Conservation (phyloP, 2,888 invertebrate genomes). For the Itoplectis maculator region DNA sequence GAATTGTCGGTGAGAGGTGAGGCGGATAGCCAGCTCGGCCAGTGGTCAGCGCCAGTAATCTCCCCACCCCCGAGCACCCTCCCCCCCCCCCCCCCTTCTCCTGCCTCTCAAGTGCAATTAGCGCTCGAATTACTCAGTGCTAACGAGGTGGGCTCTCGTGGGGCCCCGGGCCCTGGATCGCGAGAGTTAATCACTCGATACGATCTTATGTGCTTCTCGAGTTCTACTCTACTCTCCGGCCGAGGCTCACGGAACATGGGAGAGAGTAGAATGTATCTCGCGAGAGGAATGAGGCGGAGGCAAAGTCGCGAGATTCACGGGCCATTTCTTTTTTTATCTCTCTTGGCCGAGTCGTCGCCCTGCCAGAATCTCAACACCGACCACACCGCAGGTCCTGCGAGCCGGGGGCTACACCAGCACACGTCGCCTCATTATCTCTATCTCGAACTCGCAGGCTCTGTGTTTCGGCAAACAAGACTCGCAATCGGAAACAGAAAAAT, state of each 20-base stretch:
- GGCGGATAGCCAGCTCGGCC: constrained; percentile 55
- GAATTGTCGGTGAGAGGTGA: constrained; percentile 22
- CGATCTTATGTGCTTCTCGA: constrained; percentile 76
- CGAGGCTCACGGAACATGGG: constrained; percentile 22
- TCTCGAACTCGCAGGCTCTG: background rate
- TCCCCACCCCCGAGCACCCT: constrained; percentile 25
- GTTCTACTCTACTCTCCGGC: constrained; percentile 48
- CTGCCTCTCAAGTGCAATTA: constrained; percentile 80
- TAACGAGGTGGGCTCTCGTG: constrained; percentile 80
- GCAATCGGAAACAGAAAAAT: background rate
- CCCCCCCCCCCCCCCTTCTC: too few relatives aligned
- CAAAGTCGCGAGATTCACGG: constrained; percentile 51
- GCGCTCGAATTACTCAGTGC: constrained; percentile 83
- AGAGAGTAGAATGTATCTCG: constrained; percentile 43
- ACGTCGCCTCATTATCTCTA: background rate
- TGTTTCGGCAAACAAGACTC: background rate
- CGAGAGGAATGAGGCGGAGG: constrained; percentile 49
- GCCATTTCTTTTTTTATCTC: constrained; percentile 56
- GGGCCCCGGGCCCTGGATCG: constrained; percentile 74
- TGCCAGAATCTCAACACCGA: constrained; percentile 65
- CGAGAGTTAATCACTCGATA: constrained; percentile 82
- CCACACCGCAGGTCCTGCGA: constrained; percentile 52
- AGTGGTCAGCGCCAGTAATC: constrained; percentile 55
- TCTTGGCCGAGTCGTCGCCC: constrained; percentile 60
- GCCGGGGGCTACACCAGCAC: constrained; percentile 6